These are phyloP conservation scores for Arbacia lixula DNA, from an alignment of 53 echinoderm and acorn worm species.

Conservation along the genomic window DNA sequence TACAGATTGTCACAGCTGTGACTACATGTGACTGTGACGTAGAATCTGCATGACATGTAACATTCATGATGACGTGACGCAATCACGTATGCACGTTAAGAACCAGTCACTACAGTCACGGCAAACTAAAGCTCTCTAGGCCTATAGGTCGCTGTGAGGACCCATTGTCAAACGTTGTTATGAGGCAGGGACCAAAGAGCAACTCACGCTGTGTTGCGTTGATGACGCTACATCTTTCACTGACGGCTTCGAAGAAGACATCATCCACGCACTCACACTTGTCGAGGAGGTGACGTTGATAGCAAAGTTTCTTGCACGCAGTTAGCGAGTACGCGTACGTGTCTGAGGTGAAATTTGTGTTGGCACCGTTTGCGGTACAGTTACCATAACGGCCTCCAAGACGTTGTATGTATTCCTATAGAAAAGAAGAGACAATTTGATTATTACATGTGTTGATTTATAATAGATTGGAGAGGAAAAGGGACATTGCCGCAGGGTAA, in stretches of 20 bases:
- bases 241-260: conserved; percentile 29
- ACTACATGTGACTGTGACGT: too few relatives aligned
- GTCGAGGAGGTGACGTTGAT: conserved; percentile 61
- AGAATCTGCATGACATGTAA: too few relatives aligned
- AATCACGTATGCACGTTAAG: too few relatives aligned
- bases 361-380: conserved; percentile 43
- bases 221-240: conserved; percentile 58
- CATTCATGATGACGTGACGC: too few relatives aligned
- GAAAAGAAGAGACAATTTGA: background rate
- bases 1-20: too few relatives aligned
- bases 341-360: conserved; percentile 16
- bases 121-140: too few relatives aligned
- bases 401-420: conserved; percentile 55
- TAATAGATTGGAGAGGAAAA: background rate
- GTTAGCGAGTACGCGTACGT: conserved; percentile 55
- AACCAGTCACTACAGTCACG: too few relatives aligned
- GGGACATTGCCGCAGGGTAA: background rate
- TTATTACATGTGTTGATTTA: background rate
- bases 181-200: background rate
- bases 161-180: too few relatives aligned
- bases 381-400: conserved; percentile 59
- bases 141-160: too few relatives aligned
- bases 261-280: conserved; percentile 80
- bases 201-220: conserved; percentile 91
- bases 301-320: conserved; percentile 70